Base-by-base conservation (phyloP, 2,888 invertebrate species). In the Argyra leucocephala region DNA sequence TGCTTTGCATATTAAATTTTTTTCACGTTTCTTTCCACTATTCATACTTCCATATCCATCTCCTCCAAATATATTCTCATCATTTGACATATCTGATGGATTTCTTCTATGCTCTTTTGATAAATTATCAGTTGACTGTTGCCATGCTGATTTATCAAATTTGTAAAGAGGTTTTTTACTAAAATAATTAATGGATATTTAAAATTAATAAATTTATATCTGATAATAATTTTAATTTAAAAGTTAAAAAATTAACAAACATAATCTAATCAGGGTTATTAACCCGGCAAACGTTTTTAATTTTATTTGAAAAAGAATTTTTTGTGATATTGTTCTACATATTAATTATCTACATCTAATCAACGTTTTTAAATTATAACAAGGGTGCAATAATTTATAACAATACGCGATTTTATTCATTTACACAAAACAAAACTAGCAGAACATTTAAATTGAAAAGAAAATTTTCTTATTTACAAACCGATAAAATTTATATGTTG, bases 1-100 rank as follows among this genome's bases (percentile, higher is more conserved):
- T 6, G 90, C 85, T 59, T 86, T 83, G 71, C 94, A 91, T 64
- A 96, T 89, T 62, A 92, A 80, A 63, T 85, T 77, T 73, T 87
- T 87, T 70, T 85, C 83, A 2, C 79, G 74, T 60, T 76, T 75
- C 63, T 77, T 76, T 21, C 71, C 73, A 57, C 73, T 72, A 9
- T 68, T 67, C 6, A 69, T 67, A 37, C 70, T 70, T 60, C 74
- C 69, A 2, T 66, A 66, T 57, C 67, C 57, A 24, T 68, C 69
- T 7, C 66, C 63, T 7, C 63, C 66, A 61, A 71, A 68, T 62
- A 79, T 69, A 66, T 74, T 77, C 59, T 77, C 78, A 68, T 78
- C 79, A 57, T 73, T 74, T 1, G 80, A 80, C 24, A 74, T 74
- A 69, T 80, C 80, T 2, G 80, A 80, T 60, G 76, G 74, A 70